Evolutionary conservation across 2,797 vertebrate genomes (phyloP).

Genomic region (Euthynnus affinis): DNA sequence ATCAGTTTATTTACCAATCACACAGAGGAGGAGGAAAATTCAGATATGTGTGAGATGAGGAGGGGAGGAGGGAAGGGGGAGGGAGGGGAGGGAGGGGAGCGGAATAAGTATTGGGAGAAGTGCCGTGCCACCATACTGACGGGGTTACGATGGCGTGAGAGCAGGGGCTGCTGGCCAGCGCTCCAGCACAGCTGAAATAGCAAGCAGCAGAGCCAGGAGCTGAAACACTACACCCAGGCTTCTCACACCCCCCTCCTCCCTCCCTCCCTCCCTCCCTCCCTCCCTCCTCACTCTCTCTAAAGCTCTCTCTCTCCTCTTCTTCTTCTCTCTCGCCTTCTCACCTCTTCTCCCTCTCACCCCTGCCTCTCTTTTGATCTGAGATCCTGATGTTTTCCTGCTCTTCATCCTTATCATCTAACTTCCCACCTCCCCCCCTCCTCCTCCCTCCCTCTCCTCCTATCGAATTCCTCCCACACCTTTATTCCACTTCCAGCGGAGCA

Average conservation of each 20-base stretch:
- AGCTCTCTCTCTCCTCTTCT: slow-evolving; percentile 12
- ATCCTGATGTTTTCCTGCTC: slow-evolving; percentile 48
- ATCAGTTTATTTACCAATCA: background rate
- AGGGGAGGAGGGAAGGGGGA: no score
- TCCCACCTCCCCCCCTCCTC: slow-evolving; percentile 1
- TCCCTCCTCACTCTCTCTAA: slow-evolving; percentile 9
- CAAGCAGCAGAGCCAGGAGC: slow-evolving; percentile 79
- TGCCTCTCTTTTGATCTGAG: slow-evolving; percentile 63
- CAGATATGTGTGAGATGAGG: slow-evolving; percentile 11
- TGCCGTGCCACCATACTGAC: slow-evolving; percentile 62
- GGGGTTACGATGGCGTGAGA: slow-evolving; percentile 82
- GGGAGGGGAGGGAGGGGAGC: background rate
- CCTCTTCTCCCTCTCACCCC: slow-evolving; percentile 47
- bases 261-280: slow-evolving; percentile 2
- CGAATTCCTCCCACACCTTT: slow-evolving; percentile 57
- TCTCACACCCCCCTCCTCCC: slow-evolving; percentile 38
- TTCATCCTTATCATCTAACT: slow-evolving; percentile 39
- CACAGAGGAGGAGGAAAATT: slow-evolving; percentile 1
- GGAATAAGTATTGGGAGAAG: background rate
- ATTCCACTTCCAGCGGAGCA: slow-evolving; percentile 25
- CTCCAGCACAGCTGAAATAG: slow-evolving; percentile 86
- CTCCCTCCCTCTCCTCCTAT: slow-evolving; percentile 3
- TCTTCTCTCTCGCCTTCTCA: slow-evolving; percentile 32
- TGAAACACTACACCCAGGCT: slow-evolving; percentile 79
- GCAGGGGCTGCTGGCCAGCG: slow-evolving; percentile 81